Conservation (phyloP, 1,140 invertebrate species). For the Danaus plexippus region DNA sequence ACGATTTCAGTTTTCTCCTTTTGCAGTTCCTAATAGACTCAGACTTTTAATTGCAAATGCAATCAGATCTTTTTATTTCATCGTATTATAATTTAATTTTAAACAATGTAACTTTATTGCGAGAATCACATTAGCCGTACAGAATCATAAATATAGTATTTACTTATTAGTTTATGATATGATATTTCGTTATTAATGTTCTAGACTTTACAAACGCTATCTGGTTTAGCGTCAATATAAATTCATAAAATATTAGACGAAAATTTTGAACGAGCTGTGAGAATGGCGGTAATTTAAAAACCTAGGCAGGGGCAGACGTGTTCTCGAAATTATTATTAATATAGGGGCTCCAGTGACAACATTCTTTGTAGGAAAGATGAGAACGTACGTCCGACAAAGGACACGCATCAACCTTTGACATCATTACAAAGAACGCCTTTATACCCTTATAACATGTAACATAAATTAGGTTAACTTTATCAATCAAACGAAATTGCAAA, state of each 20-base stretch:
- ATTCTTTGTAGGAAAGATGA: constrained; percentile 24
- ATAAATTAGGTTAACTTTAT: constrained; percentile 3
- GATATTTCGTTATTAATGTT: too few relatives aligned
- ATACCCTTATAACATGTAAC: constrained; percentile 15
- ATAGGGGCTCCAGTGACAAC: constrained; percentile 8
- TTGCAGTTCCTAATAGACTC: constrained; percentile 17
- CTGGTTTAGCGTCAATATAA: too few relatives aligned
- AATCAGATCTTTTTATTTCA: constrained; percentile 1
- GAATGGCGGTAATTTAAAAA: constrained; percentile 18
- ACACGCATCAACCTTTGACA: constrained; percentile 29
- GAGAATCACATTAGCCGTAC: too few relatives aligned
- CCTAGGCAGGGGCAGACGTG: constrained; percentile 6
- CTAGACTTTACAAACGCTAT: too few relatives aligned
- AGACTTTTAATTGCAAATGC: constrained; percentile 12
- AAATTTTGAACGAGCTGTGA: constrained; percentile 24
- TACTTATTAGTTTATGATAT: too few relatives aligned
- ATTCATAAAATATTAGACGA: constrained; percentile 3
- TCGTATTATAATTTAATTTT: too few relatives aligned
- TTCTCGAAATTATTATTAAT: constrained; percentile 21
- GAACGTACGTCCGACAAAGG: constrained; percentile 25
- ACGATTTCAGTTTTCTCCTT: constrained; percentile 22
- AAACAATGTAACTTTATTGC: too few relatives aligned
- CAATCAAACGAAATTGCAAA: too few relatives aligned
- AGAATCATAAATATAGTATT: too few relatives aligned
- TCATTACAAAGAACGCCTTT: constrained; percentile 22